A percentile compares a stretch with the other conserved stretches of the same genome.
Conservation (phyloP, 2,888 invertebrate genomes). For the Sinotaia quadrata region DNA sequence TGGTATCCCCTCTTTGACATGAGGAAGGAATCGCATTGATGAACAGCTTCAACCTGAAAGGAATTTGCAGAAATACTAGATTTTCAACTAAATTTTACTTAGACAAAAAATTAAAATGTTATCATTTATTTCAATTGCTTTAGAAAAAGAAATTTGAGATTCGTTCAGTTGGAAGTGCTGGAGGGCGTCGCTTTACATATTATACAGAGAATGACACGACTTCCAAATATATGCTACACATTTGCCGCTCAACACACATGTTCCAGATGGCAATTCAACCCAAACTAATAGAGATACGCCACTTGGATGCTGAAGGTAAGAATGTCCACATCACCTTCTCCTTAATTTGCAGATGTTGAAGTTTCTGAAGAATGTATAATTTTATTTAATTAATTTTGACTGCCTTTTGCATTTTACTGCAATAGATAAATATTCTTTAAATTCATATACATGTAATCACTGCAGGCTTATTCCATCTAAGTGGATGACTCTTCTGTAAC, state of each 20-base stretch:
- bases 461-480: not conserved
- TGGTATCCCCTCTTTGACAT: too few relatives aligned
- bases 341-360: not conserved
- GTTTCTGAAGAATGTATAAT: not conserved
- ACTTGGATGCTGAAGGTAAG: constrained; percentile 86
- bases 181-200: constrained; percentile 80
- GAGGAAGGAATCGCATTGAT: too few relatives aligned
- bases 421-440: not conserved
- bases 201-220: constrained; percentile 95
- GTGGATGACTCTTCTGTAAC: too few relatives aligned
- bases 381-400: not conserved
- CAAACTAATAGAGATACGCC: constrained; percentile 85
- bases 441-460: too few relatives aligned
- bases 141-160: constrained; percentile 96
- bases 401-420: not conserved
- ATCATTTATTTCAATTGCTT: constrained; percentile 37
- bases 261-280: constrained; percentile 92
- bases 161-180: constrained; percentile 83
- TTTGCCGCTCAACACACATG: constrained; percentile 93
- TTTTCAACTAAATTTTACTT: not conserved
- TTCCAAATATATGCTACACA: constrained; percentile 88
- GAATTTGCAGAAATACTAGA: not conserved
- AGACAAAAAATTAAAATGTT: not conserved
- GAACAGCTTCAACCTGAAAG: too few relatives aligned
- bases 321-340: not conserved